phyloP scores from a whole-genome alignment of 2,888 invertebrate genomes.

The Branchellion lobata region DNA sequence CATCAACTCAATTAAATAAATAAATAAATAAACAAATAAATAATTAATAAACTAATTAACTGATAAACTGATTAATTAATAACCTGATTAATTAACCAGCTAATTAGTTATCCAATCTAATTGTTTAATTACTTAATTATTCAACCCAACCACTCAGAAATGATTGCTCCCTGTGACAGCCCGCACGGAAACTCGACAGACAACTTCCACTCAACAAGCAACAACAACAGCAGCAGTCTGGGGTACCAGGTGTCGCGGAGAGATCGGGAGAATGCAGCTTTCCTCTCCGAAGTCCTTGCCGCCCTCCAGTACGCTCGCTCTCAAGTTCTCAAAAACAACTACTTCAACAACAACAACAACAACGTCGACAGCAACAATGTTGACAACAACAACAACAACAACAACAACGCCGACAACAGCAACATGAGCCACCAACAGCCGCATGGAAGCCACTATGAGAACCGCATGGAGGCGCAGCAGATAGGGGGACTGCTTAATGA shows the following conservation, averaged over 20 bases:
- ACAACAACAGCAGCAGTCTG: too few species aligned
- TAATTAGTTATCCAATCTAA: too few species aligned
- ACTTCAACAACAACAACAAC: neutral
- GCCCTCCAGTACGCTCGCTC: constrained; percentile 35
- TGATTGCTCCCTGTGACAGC: constrained; percentile 15
- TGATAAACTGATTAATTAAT: too few species aligned
- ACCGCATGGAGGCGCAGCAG: neutral
- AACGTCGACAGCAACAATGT: neutral
- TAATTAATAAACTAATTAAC: too few species aligned
- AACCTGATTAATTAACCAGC: too few species aligned
- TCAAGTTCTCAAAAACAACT: constrained; percentile 6
- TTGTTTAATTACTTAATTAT: too few species aligned
- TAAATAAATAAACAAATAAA: too few species aligned
- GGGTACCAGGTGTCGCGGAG: constrained; percentile 8
- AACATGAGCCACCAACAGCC: neutral
- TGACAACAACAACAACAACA: neutral
- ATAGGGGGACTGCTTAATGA: constrained; percentile 28
- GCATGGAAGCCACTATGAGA: too few species aligned
- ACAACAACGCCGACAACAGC: neutral
- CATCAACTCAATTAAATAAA: too few species aligned
- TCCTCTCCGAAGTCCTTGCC: constrained; percentile 33
- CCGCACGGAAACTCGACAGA: neutral
- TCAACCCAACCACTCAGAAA: constrained; percentile 19
- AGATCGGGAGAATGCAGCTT: constrained; percentile 32
- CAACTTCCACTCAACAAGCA: neutral